Base-by-base conservation (phyloP, 2,888 invertebrate species). In the Gonocerus acuteangulatus region DNA sequence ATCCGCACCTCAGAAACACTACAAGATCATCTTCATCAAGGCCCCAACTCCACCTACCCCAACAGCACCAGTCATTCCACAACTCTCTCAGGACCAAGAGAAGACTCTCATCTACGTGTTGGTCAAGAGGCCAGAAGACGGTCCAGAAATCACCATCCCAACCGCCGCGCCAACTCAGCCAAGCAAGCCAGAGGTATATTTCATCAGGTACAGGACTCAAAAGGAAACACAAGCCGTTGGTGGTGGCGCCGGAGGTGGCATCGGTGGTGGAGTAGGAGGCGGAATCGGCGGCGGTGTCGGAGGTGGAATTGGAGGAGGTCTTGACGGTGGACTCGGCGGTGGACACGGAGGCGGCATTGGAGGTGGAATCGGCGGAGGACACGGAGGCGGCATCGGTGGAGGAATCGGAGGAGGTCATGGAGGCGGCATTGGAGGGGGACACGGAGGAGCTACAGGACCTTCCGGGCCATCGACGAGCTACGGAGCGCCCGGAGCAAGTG, bases 1-100 rank as follows among this genome's bases (percentile, higher is more conserved):
- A 1, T 84, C 85, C 51, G 84, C 87, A 67, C 81, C 89, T 48
- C 89, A 89, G 76, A 90, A 90, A 71, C 89, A 90, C 75, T 89
- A 91, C 82, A 91, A 91, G 74, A 91, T 91, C 74, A 89, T 91
- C 77, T 91, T 91, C 82, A 91, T 91, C 77, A 91, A 91, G 80
- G 90, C 90, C 60, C 90, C 90, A 71, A 83, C 89, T 69, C 83
- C 88, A 65, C 89, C 89, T 65, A 83, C 87, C 64, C 89, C 89
- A 63, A 84, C 86, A 66, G 88, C 85, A 1, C 90, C 90, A 67
- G 81, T 87, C 66, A 88, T 90, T 68, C 89, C 89, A 27, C 74
- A 85, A 32, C 85, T 87, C 73, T 82, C 84, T 64, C 89, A 89
- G 73, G 87, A 89, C 75, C 87, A 68, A 36, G 88, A 89, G 74